phyloP scores from a whole-genome alignment of 2,797 vertebrate genomes.

The Xenops minutus region DNA sequence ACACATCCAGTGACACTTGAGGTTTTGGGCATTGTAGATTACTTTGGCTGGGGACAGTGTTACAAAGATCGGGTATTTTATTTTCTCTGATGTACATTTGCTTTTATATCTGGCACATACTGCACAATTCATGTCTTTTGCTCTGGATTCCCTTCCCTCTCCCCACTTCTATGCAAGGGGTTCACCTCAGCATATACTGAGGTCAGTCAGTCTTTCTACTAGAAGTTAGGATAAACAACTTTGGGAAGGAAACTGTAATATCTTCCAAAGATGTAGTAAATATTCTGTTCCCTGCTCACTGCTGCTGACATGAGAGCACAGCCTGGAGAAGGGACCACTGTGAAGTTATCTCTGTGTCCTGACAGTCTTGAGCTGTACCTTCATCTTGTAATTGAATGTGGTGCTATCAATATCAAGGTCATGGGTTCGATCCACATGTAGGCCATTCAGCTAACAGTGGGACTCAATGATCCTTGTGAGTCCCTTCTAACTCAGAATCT shows the following conservation, averaged over 20 bases:
- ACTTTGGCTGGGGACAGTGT: background rate
- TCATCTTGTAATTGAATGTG: background rate
- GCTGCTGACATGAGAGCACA: background rate
- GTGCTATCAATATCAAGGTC: background rate
- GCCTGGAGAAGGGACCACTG: rapidly evolving
- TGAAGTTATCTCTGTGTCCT: background rate
- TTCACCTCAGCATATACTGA: background rate
- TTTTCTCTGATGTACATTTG: background rate
- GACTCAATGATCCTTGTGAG: background rate
- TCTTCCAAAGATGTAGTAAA: background rate
- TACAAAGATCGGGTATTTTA: background rate
- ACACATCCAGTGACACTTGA: background rate
- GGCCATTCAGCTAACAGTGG: background rate
- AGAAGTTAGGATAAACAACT: background rate
- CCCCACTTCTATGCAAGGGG: rapidly evolving
- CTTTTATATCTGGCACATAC: background rate
- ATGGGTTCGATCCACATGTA: rapidly evolving
- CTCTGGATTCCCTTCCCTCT: background rate
- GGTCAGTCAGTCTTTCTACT: background rate
- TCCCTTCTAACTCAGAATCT: background rate
- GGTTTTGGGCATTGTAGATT: background rate
- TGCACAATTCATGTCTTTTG: background rate
- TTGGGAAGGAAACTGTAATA: background rate
- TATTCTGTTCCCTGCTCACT: background rate
- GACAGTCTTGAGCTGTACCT: background rate